These are phyloP conservation scores for Syrista parreyssii DNA, from an alignment of 2,888 invertebrate species.

Conservation along the genomic window DNA sequence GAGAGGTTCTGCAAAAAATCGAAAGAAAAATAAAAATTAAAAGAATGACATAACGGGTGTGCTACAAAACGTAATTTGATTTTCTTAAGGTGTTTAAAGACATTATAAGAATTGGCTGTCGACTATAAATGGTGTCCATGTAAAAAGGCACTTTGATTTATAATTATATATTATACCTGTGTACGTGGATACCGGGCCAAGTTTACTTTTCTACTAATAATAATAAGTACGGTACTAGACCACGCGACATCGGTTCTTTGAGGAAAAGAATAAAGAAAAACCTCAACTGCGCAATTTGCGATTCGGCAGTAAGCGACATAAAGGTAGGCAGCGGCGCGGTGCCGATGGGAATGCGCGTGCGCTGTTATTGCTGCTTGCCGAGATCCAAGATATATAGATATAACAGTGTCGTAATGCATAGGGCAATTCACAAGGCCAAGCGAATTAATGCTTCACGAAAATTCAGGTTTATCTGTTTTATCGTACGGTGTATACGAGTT, in stretches of 20 bases:
- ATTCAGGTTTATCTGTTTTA: not conserved
- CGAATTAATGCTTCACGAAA: not conserved
- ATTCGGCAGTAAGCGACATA: not conserved
- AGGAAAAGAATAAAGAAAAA: not conserved
- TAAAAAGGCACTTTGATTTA: not conserved
- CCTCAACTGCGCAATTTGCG: slow-evolving; percentile 8
- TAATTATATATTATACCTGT: not conserved
- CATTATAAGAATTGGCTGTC: not conserved
- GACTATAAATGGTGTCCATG: not conserved
- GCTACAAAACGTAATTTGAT: not conserved
- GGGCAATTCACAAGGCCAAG: not conserved
- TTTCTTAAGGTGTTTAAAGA: not conserved
- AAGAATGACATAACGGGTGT: not conserved
- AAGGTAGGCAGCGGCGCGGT: not conserved
- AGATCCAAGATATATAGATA: not conserved
- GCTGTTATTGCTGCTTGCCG: not conserved
- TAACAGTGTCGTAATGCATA: not conserved
- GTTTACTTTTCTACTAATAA: not conserved
- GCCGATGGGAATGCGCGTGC: not conserved
- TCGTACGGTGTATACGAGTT: not conserved
- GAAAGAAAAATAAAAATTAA: not conserved
- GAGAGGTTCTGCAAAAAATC: not conserved
- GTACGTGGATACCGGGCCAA: not conserved
- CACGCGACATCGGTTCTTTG: not conserved
- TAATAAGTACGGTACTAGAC: not conserved